Conservation (phyloP, 2,888 invertebrate species). For the Drosophila picticornis region DNA sequence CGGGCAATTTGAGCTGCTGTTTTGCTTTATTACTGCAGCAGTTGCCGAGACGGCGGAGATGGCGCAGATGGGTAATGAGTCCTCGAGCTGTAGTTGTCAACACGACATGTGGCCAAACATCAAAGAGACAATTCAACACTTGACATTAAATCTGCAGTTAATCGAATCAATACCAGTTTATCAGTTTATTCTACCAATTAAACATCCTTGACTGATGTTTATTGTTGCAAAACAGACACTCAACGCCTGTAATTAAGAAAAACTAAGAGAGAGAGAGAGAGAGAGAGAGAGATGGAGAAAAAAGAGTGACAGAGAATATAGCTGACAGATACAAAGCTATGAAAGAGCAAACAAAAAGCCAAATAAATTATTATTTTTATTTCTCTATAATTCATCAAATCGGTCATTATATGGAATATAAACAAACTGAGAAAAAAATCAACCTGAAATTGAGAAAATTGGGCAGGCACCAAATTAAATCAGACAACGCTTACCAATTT, state of each 20-base stretch:
- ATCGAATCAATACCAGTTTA: slow-evolving; percentile 60
- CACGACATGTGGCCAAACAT: slow-evolving; percentile 28
- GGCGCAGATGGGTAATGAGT: neutral
- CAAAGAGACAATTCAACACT: slow-evolving; percentile 19
- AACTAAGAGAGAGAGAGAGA: neutral
- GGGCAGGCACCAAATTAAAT: slow-evolving; percentile 50
- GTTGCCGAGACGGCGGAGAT: slow-evolving; percentile 5
- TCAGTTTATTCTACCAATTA: slow-evolving; percentile 65
- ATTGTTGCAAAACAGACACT: slow-evolving; percentile 7
- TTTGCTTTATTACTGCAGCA: slow-evolving; percentile 49
- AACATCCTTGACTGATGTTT: slow-evolving; percentile 34
- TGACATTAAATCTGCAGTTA: slow-evolving; percentile 34
- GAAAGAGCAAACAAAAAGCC: neutral
- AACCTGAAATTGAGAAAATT: neutral
- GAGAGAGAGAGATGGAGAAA: neutral
- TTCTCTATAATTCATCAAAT: neutral
- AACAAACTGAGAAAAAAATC: neutral
- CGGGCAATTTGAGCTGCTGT: slow-evolving; percentile 51
- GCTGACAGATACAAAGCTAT: neutral
- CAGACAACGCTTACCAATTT: slow-evolving; percentile 74
- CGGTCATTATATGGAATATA: neutral
- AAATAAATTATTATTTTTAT: neutral
- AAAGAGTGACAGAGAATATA: neutral
- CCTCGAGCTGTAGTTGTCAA: slow-evolving; percentile 48
- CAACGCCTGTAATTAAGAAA: neutral